Percentiles rank a stretch among this genome's conserved stretches.
These are phyloP conservation scores for Rotaria magnacalcarata DNA, from an alignment of 2,888 invertebrate genomes.

Conservation along the genomic window DNA sequence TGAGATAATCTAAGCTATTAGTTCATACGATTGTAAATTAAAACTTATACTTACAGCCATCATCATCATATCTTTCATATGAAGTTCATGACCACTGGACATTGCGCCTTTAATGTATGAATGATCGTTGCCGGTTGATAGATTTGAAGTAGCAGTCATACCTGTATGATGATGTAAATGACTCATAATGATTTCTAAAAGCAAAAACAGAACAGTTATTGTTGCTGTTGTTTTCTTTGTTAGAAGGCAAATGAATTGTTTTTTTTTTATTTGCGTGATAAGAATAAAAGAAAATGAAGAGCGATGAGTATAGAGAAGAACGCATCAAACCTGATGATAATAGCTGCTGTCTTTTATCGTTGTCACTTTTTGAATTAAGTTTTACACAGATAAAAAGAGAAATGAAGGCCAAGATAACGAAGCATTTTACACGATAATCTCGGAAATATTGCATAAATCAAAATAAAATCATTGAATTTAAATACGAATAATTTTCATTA, in stretches of 20 bases:
- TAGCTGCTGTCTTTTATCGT: neutral
- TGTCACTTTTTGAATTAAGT: neutral
- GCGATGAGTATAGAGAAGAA: neutral
- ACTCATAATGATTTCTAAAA: neutral
- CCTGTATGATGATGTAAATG: neutral
- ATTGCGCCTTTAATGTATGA: neutral
- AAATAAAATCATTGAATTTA: neutral
- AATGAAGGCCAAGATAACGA: neutral
- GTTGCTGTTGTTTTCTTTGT: too few species aligned
- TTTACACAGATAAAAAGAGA: neutral
- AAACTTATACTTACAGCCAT: neutral
- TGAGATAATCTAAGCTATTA: too few species aligned
- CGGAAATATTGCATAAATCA: neutral
- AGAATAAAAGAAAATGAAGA: neutral
- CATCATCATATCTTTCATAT: constrained; percentile 26
- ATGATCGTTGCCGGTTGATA: neutral
- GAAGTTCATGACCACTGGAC: neutral
- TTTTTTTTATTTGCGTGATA: neutral
- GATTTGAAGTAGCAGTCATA: neutral
- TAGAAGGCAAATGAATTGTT: neutral
- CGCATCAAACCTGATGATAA: neutral
- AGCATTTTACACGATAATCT: neutral
- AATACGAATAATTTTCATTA: too few species aligned
- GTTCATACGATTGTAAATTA: too few species aligned
- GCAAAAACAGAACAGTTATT: neutral